A percentile compares a stretch with the other conserved stretches of the same genome.
phyloP scores from a whole-genome alignment of 2,113 vertebrate species.

The Gulo gulo region DNA sequence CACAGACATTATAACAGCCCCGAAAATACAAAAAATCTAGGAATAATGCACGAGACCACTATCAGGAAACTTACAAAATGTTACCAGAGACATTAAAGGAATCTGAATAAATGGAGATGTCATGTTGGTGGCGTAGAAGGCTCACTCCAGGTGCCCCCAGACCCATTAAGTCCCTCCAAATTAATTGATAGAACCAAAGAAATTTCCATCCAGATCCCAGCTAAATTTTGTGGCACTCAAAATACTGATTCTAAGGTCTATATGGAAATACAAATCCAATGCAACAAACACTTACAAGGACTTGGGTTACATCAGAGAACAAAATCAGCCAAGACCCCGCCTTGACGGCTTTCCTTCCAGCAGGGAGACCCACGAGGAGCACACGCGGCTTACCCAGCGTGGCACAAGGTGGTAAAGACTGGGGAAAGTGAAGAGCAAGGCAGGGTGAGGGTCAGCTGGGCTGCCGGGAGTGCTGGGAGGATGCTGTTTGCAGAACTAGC shows the following conservation, averaged over 20 bases:
- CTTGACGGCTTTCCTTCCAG: rapidly evolving
- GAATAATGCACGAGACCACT: rapidly evolving
- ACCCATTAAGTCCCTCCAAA: not conserved
- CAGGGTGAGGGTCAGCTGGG: not conserved
- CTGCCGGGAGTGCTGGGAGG: too few relatives aligned
- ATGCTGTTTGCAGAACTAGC: not conserved
- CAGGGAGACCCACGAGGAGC: rapidly evolving
- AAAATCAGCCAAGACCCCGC: rapidly evolving
- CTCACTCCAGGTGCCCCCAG: not conserved
- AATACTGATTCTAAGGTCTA: too few relatives aligned
- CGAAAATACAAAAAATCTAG: not conserved
- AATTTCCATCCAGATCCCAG: not conserved
- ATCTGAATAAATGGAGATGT: not conserved
- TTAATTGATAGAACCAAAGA: not conserved
- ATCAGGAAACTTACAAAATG: rapidly evolving
- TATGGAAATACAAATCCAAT: not conserved
- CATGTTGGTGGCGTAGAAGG: too few relatives aligned
- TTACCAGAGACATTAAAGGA: too few relatives aligned
- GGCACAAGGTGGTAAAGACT: not conserved
- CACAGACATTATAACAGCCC: not conserved
- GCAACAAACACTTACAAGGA: not conserved
- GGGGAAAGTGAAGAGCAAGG: rapidly evolving
- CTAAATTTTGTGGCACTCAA: not conserved
- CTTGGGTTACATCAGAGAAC: rapidly evolving
- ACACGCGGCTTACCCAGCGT: rapidly evolving